Evolutionary conservation across 2,113 vertebrate genomes (phyloP), one percentile per base, ranked within the genome.

Genomic region (Anolis sagrei): DNA sequence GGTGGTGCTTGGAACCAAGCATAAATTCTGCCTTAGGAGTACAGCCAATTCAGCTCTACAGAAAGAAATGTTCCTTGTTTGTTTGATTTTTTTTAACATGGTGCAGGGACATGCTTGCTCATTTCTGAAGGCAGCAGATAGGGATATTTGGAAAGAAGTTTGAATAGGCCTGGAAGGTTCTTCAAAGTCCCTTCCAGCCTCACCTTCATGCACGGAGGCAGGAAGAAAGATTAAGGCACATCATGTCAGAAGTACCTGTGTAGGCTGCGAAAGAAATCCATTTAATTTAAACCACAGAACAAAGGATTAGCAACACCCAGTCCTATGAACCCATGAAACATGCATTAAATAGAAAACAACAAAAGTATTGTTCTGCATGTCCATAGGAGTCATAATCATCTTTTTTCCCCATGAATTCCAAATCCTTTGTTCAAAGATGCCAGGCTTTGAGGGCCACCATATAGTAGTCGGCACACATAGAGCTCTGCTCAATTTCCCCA

Each of bases 1-100:
- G 89, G 78, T 89, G 92, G 86, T 92, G 68, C 74, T 32, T 89
- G 48, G 88, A 92, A 82, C 85, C 58, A 84, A 90, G 90, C 88
- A 79, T 18, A 79, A 81, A 89, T 23, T 58, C 75, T 90, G 85
- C 91, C 81, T 86, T 87, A 54, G 4, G 81, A 94, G 88, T 88
- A 92, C 80, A 93, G 79, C 91, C 90, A 83, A 74, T 32, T 91
- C 66, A 92, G 80, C 88, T 76, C 86, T 89, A 85, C 87, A 81
- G 80, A 85, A 93, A 90, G 78, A 54, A 61, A 64, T 34, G 81
- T 44, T 19, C 89, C 81, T 88, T 76, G 13, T 70, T 14, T 82
- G 83, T 79, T 85, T 87, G 36, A 76, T 87, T 21, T 58, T 58
- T 16, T 58, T 58, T 86, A 58, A 29, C 7, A 51, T 29, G 10